Base-by-base conservation (phyloP, 1,140 invertebrate genomes). In the Trachymyrmex septentrionalis region DNA sequence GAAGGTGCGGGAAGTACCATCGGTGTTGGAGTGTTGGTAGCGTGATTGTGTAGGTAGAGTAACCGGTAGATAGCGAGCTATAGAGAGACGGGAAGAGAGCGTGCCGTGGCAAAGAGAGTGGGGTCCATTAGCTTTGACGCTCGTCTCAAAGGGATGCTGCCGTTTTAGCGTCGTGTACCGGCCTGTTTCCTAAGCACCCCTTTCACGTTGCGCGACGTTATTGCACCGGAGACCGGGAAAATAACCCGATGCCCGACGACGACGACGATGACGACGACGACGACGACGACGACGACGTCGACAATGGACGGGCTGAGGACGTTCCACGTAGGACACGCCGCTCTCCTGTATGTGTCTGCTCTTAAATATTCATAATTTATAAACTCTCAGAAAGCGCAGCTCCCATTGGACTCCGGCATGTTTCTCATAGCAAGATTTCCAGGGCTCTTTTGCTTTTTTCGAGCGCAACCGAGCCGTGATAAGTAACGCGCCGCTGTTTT, bases 111-210 rank as follows among this genome's bases (percentile, higher is more conserved):
- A 76, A 87, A 88, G 89, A 91, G 92, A 85, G 88, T 71, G 91
- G 55, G 89, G 88, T 93, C 92, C 93, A 93, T 93, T 93, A 93
- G 93, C 93, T 93, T 93, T 93, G 93, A 93, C 93, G 93, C 92
- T 93, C 85, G 87, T 92, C 91, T 93, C 93, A 93, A 93, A 93
- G 92, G 91, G 93, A 92, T 91, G 90, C 87, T 91, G 73, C 88
- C 91, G 93, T 93, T 93, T 93, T 92, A 93, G 89, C 90, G 90
- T 92, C 93, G 92, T 92, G 86, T 93, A 93, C 93, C 90, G 86
- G 81, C 91, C 88, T 93, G 93, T 93, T 93, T 93, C 93, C 93
- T 93, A 93, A 93, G 92, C 93, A 93, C 89, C 90, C 89, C 92
- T 93, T 93, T 93, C 91, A 91, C 88, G 72, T 78, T 86, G 73